Evolutionary conservation across 92 coral and sea anemone genomes (phyloP), one percentile per base, ranked within the genome.

Genomic region (Scolanthus callimorphus): DNA sequence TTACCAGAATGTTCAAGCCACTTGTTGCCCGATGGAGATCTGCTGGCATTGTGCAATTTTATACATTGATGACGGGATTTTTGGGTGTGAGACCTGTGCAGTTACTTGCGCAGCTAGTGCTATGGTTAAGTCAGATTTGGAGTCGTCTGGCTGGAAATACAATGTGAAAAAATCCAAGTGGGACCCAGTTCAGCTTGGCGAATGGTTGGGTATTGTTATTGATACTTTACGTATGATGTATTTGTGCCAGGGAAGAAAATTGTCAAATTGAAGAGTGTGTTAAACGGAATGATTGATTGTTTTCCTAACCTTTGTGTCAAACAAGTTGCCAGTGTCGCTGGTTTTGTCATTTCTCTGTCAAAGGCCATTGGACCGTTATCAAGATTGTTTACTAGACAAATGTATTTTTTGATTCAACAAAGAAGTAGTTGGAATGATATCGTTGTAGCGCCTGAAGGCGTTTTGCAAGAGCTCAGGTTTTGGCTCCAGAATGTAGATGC

Each of bases 21-120:
- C 56, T 81, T 9, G 82, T 81, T 1, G 25, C 47, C 13, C 59
- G 73, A 11, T 75, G 83, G 88, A 64, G 82, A 37, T 49, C 62
- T 0, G 13, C 9, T 0, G 55, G 79, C 4, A 31, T 44, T 26
- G 24, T 2, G 58, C 73, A 23, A 55, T 78, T 4, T 20, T 78
- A 59, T 71, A 78, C 46, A 63, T 78, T 3, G 85, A 78, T 19
- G 73, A 71, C 39, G 79, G 79, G 30, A 51, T 71, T 25, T 19
- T 47, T 4, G 70, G 68, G 11, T 25, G 38, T 25, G 20, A 4
- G 4, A 27, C 55, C 45, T 27, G 44, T 20, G 31, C 4, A 3
- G 12, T 20, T 9, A 71, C 79, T 39, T 6, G n/a, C 3, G 11
- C 9, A 2, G 15, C 43, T 0, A 64, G 80, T 13, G 9, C 1